Base-by-base conservation (phyloP, 2,113 vertebrate species). In the Dascyllus trimaculatus region DNA sequence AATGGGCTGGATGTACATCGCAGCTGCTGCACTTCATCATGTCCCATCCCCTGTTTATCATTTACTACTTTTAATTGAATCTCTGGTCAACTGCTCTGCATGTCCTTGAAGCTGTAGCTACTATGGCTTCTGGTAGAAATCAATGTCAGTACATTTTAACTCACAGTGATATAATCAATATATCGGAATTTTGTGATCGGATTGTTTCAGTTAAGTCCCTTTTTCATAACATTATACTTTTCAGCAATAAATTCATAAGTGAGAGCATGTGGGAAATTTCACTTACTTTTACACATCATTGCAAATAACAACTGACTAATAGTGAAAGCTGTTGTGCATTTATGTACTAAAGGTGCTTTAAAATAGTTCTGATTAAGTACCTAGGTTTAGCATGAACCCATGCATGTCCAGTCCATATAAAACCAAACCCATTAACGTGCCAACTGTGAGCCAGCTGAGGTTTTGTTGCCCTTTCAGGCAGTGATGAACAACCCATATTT, bases 401-500 rank as follows among this genome's bases (percentile, higher is more conserved):
- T 46, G 26, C 11, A 21, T 46, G 26, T 18, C 25, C 35, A 69
- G 35, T 32, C 11, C 51, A 52, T 52, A 26, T 54, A 21, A 24
- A 29, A 53, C 48, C 22, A 21, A 8, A 56, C n/a, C 18, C 21
- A 5, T 45, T 72, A 40, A 60, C 40, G 21, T 59, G 46, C 13
- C 22, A 29, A 75, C 70, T 45, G 13, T 38, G 3, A 65, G 25
- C 56, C 48, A 56, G 40, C 38, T 52, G 29, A 64, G 24, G 53
- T 59, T 66, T 73, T 69, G 35, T 10, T 82, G 62, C 74, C 65
- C 21, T 76, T 71, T 69, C 53, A 79, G 62, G 52, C 63, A 56
- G 24, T 38, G 29, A 18, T 24, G 21, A 71, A 51, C 15, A 18
- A 58, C 45, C 48, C 40, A 61, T 40, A 69, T 82, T 38, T 53